A percentile compares a stretch with the other conserved stretches of the same genome.
phyloP scores from a whole-genome alignment of 2,888 invertebrate species.

The Sesamia inferens region DNA sequence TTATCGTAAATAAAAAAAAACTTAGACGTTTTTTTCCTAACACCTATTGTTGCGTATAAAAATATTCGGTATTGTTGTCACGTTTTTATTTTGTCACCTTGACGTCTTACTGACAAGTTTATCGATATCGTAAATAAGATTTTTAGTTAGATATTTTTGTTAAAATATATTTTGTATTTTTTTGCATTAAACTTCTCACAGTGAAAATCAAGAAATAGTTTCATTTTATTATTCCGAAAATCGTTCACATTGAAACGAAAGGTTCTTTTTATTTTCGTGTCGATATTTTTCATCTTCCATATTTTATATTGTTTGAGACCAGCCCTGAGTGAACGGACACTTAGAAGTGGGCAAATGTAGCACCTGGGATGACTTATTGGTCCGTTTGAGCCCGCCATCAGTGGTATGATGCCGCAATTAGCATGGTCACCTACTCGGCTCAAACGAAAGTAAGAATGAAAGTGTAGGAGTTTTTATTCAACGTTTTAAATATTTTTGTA shows the following conservation, averaged over 20 bases:
- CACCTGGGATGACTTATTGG: too few relatives aligned
- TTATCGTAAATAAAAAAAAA: conserved; percentile 55
- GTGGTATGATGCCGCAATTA: too few relatives aligned
- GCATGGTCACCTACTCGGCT: too few relatives aligned
- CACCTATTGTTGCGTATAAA: conserved; percentile 43
- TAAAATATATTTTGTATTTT: not conserved
- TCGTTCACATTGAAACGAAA: not conserved
- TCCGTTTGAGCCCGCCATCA: too few relatives aligned
- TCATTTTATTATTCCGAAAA: not conserved
- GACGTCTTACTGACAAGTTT: conserved; percentile 59
- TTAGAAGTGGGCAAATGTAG: too few relatives aligned
- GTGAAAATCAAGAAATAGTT: not conserved
- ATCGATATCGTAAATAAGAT: conserved; percentile 55
- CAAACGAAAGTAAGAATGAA: not conserved
- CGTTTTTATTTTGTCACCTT: conserved; percentile 62
- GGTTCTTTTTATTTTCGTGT: too few relatives aligned
- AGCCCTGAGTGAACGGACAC: too few relatives aligned
- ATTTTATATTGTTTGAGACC: too few relatives aligned
- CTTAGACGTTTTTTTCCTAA: conserved; percentile 28
- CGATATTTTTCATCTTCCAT: too few relatives aligned
- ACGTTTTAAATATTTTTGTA: not conserved
- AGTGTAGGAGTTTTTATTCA: not conserved
- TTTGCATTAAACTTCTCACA: not conserved
- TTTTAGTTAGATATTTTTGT: conserved; percentile 21
- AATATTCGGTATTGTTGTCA: conserved; percentile 54